These are phyloP conservation scores for Mirounga angustirostris DNA, from an alignment of 2,113 vertebrate species.

Conservation along the genomic window DNA sequence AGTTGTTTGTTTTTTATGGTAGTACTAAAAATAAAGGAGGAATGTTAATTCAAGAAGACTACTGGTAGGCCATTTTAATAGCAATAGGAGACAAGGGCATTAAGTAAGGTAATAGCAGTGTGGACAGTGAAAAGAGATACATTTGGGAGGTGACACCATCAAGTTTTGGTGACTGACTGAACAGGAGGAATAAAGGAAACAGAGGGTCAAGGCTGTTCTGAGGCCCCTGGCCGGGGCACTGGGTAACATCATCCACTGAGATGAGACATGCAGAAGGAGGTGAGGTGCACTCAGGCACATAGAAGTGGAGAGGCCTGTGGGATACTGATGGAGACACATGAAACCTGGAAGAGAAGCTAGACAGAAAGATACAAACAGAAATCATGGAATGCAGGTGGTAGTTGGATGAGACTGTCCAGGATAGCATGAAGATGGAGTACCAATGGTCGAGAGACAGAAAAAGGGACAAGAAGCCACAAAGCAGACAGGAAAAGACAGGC, in stretches of 20 bases:
- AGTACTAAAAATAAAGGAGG: neutral
- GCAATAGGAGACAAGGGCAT: neutral
- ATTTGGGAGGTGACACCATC: neutral
- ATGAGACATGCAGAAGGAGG: neutral
- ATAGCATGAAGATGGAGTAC: neutral
- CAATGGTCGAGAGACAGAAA: neutral
- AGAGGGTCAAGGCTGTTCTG: neutral
- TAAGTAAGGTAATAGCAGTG: neutral
- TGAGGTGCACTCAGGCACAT: neutral
- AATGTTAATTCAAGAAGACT: neutral
- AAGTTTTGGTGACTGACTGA: neutral
- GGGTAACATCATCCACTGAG: neutral
- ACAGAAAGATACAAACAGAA: neutral
- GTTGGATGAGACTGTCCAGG: neutral
- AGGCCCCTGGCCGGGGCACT: neutral
- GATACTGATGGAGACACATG: no score
- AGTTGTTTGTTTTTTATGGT: neutral
- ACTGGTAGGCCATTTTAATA: neutral
- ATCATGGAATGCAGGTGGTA: neutral
- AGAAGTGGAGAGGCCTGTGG: neutral
- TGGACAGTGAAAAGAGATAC: neutral
- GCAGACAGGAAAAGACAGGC: neutral
- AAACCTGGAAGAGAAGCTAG: neutral
- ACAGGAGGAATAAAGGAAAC: neutral
- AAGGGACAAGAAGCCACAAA: neutral